A percentile compares a stretch with the other conserved stretches of the same genome.
Evolutionary conservation across 2,113 vertebrate species (phyloP).

Genomic region (Agapornis roseicollis): DNA sequence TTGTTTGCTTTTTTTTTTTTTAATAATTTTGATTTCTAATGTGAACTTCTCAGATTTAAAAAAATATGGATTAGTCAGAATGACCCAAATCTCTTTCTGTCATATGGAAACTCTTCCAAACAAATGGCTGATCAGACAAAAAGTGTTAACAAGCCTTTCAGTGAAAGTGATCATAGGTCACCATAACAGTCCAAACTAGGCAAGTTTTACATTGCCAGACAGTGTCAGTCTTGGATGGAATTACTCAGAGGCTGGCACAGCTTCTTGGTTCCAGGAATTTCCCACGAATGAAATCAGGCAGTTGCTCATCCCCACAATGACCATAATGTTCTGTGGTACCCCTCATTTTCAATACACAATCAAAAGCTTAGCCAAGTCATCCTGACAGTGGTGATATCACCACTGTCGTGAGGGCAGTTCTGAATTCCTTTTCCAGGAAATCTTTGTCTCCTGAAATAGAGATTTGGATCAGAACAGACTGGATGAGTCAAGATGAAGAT

Average conservation of each 20-base stretch:
- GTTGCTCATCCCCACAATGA: background rate
- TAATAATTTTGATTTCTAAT: background rate
- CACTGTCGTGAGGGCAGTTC: background rate
- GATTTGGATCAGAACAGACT: background rate
- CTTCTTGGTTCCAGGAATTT: background rate
- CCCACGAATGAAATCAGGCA: background rate
- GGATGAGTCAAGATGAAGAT: background rate
- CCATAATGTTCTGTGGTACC: background rate
- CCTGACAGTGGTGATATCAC: background rate
- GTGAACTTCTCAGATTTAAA: background rate
- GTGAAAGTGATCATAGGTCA: background rate
- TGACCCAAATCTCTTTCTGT: background rate
- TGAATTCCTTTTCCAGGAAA: background rate
- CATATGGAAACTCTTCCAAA: background rate
- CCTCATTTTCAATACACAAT: background rate
- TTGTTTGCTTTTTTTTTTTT: background rate
- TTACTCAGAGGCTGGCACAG: background rate
- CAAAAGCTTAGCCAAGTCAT: background rate
- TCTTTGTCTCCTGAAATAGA: background rate
- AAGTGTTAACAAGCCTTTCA: background rate
- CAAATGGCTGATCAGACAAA: background rate
- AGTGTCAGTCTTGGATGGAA: background rate
- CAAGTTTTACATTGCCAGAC: background rate
- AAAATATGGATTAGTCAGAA: background rate
- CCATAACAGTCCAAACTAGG: background rate